Evolutionary conservation across 2,113 vertebrate genomes (phyloP).

Genomic region (Callocephalon fimbriatum): DNA sequence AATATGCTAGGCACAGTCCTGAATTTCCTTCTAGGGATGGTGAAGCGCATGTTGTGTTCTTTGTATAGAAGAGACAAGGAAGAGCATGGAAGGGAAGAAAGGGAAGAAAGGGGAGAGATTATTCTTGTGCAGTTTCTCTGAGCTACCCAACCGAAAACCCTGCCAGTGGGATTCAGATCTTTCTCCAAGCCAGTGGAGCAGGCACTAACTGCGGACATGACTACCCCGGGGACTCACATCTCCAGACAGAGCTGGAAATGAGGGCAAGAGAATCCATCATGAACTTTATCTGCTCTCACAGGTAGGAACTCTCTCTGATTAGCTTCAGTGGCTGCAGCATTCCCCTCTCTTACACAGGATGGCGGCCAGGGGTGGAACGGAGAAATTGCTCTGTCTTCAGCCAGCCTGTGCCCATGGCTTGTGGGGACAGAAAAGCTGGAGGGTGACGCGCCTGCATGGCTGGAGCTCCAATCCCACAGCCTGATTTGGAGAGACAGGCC

Average conservation of each 20-base stretch:
- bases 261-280: slow-evolving; percentile 35
- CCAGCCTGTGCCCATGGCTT: not conserved
- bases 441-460: not conserved
- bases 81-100: not conserved
- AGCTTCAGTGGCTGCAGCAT: not conserved
- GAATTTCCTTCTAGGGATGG: not conserved
- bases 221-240: slow-evolving; percentile 14
- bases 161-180: slow-evolving; percentile 27
- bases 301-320: not conserved
- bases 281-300: slow-evolving; percentile 28
- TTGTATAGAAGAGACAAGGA: not conserved
- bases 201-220: slow-evolving; percentile 11
- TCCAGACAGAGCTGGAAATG: slow-evolving; percentile 34
- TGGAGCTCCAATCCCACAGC: not conserved
- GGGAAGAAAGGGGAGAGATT: not conserved
- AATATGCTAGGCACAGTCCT: not conserved
- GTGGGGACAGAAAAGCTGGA: not conserved
- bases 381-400: not conserved
- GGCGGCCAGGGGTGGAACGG: accelerated
- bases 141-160: slow-evolving; percentile 24
- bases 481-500: not conserved
- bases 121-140: not conserved
- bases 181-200: slow-evolving; percentile 38
- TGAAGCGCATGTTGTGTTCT: not conserved
- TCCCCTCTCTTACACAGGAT: not conserved